Conservation (phyloP, 2,797 vertebrate genomes). For the Lepidocolaptes lacrymiger region DNA sequence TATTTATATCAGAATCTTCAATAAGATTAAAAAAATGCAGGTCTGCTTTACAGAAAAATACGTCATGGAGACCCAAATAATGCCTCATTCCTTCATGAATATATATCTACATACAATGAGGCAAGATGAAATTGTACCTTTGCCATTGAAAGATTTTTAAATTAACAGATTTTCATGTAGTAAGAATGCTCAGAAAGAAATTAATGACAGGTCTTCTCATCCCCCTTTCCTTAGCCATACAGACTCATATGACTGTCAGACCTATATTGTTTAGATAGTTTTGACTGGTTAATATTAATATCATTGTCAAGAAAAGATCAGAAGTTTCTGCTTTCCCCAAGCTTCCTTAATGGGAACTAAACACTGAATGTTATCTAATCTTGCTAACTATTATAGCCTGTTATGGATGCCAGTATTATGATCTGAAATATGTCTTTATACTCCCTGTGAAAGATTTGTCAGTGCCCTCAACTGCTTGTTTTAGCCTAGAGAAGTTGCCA, state of each 20-base stretch:
- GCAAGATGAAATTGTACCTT: neutral
- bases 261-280: neutral
- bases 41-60: constrained; percentile 2
- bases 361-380: neutral
- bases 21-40: neutral
- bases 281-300: neutral
- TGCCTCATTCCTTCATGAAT: neutral
- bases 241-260: neutral
- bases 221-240: neutral
- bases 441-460: neutral
- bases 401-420: neutral
- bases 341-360: neutral
- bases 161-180: neutral
- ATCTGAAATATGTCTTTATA: neutral
- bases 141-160: constrained; percentile 48
- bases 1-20: neutral
- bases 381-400: neutral
- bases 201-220: neutral
- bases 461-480: neutral
- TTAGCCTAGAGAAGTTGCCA: neutral
- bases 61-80: constrained; percentile 12
- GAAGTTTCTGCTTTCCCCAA: neutral
- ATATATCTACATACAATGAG: constrained; percentile 26
- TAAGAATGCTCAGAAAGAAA: constrained; percentile 27
- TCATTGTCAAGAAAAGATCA: neutral